Conservation (phyloP, 2,797 vertebrate species). For the Antrozous pallidus region DNA sequence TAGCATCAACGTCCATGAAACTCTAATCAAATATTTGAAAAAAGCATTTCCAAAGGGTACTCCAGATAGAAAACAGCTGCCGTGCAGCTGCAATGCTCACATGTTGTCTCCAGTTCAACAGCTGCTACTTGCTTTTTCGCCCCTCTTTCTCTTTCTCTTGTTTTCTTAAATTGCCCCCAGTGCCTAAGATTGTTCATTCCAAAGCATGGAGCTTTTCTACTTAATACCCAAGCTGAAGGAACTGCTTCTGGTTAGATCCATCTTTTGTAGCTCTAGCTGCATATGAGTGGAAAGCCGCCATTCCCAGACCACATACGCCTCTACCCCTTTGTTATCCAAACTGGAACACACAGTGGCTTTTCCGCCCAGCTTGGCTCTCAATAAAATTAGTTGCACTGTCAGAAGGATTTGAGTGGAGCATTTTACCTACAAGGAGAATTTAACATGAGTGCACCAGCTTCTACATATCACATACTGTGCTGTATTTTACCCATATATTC, state of each 20-base stretch:
- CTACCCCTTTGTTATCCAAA: background rate
- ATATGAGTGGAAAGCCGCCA: background rate
- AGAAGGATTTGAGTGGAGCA: background rate
- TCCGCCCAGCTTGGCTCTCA: background rate
- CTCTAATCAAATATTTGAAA: constrained; percentile 27
- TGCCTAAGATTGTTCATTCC: background rate
- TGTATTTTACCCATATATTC: background rate
- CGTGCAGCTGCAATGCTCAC: background rate
- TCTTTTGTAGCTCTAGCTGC: background rate
- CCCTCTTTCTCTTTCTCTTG: background rate
- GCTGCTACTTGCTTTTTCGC: background rate
- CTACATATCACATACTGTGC: background rate
- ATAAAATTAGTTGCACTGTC: background rate
- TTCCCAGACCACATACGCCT: background rate
- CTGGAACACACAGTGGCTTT: background rate
- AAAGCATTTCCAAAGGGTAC: background rate
- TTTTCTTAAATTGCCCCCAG: background rate
- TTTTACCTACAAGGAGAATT: background rate
- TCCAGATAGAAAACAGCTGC: background rate
- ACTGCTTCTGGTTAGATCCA: background rate
- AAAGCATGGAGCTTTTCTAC: background rate
- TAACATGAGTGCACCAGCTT: background rate
- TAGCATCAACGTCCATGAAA: background rate
- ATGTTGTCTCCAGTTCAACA: background rate
- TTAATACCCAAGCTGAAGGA: background rate